A percentile compares a stretch with the other conserved stretches of the same genome.
Conservation (phyloP, 1,140 invertebrate genomes). For the Chrysomallon squamiferum region DNA sequence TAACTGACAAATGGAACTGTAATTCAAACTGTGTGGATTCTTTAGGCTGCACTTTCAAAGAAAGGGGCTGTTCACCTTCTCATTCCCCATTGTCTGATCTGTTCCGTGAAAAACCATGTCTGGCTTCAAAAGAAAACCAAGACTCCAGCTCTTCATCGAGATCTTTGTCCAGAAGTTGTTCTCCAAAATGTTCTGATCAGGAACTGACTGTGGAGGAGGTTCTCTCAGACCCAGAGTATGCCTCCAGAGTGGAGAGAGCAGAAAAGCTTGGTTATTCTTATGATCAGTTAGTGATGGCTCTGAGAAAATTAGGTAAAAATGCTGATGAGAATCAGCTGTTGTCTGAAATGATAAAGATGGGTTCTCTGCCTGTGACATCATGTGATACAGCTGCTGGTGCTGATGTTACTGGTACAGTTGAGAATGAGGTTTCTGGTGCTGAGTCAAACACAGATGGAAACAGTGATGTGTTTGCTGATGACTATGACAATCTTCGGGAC, state of each 20-base stretch:
- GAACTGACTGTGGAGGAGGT: too few relatives aligned
- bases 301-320: conserved; percentile 79
- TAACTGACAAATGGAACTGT: too few relatives aligned
- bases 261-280: conserved; percentile 92
- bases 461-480: conserved; percentile 6
- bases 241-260: conserved; percentile 58
- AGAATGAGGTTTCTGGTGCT: not conserved
- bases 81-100: too few relatives aligned
- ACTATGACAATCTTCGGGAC: conserved; percentile 40
- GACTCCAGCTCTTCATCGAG: not conserved
- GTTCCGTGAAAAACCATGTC: too few relatives aligned
- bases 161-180: not conserved
- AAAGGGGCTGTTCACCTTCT: too few relatives aligned
- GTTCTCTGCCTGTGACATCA: conserved; percentile 9
- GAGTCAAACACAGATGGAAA: conserved; percentile 5
- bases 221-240: not conserved
- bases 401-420: not conserved
- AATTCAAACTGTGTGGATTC: too few relatives aligned
- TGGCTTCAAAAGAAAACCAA: too few relatives aligned
- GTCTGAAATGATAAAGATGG: conserved; percentile 70
- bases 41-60: too few relatives aligned
- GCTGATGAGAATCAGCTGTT: conserved; percentile 80
- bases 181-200: too few relatives aligned
- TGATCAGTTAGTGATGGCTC: conserved; percentile 79
- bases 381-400: conserved; percentile 1